phyloP scores from a whole-genome alignment of 2,113 vertebrate genomes.

The Dolichallabes microphthalmus region DNA sequence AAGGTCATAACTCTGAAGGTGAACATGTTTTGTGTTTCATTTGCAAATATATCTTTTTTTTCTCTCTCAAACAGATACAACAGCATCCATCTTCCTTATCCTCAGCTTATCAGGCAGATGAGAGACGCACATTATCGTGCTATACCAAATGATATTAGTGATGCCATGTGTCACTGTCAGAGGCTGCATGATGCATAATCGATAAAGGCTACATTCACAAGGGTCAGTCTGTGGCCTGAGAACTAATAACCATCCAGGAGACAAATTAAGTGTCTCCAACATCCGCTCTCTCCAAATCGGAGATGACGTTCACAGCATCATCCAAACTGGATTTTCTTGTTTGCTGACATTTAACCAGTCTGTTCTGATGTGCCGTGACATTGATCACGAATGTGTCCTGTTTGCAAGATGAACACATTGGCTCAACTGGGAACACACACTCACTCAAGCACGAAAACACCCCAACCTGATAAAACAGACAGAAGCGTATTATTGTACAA shows the following conservation, averaged over 20 bases:
- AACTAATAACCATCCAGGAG: slow-evolving; percentile 68
- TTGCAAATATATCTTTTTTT: background rate
- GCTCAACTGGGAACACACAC: slow-evolving; percentile 9
- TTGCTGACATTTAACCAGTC: slow-evolving; percentile 48
- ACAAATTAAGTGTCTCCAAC: slow-evolving; percentile 70
- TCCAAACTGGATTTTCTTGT: slow-evolving; percentile 51
- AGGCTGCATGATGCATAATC: slow-evolving; percentile 58
- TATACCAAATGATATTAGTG: slow-evolving; percentile 52
- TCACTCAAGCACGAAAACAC: slow-evolving; percentile 17
- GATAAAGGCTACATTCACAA: slow-evolving; percentile 59
- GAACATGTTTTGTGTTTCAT: slow-evolving; percentile 9
- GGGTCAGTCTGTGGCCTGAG: slow-evolving; percentile 54
- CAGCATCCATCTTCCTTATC: slow-evolving; percentile 50
- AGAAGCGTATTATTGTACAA: slow-evolving; percentile 56
- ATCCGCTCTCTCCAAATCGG: slow-evolving; percentile 49
- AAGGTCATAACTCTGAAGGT: no score
- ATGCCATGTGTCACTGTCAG: slow-evolving; percentile 57
- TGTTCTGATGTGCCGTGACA: slow-evolving; percentile 39
- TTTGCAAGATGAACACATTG: slow-evolving; percentile 51
- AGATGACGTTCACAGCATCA: slow-evolving; percentile 55
- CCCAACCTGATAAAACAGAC: slow-evolving; percentile 52
- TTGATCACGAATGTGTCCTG: slow-evolving; percentile 59
- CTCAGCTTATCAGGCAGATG: slow-evolving; percentile 42
- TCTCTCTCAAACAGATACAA: background rate
- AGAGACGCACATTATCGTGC: slow-evolving; percentile 56